Conservation (phyloP, 2,113 vertebrate species). For the Benitochromis conjunctus region DNA sequence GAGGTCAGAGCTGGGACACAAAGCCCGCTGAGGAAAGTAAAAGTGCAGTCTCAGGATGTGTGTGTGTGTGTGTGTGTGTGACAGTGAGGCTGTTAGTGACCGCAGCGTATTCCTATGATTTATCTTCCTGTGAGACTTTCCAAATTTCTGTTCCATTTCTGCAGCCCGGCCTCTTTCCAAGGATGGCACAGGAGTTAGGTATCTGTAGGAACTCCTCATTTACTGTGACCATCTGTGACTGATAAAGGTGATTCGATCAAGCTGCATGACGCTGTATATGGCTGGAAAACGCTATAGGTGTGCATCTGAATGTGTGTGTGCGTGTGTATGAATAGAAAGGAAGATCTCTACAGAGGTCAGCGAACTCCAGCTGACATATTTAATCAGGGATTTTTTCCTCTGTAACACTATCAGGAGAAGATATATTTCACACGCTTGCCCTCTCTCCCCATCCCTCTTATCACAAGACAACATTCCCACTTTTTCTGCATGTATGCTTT, state of each 20-base stretch:
- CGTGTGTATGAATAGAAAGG: constrained; percentile 22
- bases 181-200: not conserved
- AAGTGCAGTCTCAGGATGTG: constrained; percentile 58
- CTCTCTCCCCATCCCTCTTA: constrained; percentile 22
- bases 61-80: not conserved
- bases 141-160: constrained; percentile 12
- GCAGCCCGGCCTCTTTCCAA: not conserved
- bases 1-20: constrained; percentile 58
- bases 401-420: constrained; percentile 24
- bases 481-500: not conserved
- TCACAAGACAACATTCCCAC: constrained; percentile 20
- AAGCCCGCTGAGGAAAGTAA: constrained; percentile 33
- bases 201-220: not conserved
- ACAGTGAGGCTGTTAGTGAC: constrained; percentile 25
- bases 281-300: not conserved
- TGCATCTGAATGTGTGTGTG: not conserved
- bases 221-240: constrained; percentile 7
- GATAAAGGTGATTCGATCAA: constrained; percentile 17
- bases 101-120: constrained; percentile 30
- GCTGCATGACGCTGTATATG: not conserved
- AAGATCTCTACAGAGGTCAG: constrained; percentile 46
- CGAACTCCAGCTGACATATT: constrained; percentile 52
- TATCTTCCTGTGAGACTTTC: constrained; percentile 21
- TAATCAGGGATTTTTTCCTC: constrained; percentile 39
- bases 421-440: constrained; percentile 20